Base-by-base conservation (phyloP, 2,888 invertebrate genomes). In the Dynastes grantii region DNA sequence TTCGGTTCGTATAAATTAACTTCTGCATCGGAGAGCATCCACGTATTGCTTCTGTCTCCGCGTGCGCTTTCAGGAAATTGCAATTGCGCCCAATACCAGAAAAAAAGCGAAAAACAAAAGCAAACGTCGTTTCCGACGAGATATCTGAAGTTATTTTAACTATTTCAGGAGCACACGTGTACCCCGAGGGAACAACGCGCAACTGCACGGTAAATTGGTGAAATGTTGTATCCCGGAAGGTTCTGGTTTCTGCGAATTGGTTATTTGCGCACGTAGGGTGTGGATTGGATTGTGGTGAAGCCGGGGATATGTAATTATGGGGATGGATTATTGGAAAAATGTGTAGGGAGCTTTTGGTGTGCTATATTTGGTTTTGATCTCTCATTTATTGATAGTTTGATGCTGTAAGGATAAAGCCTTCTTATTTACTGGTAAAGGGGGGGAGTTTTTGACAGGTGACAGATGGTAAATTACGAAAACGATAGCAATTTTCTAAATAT, bases 61-160 rank as follows among this genome's bases (percentile, higher is more conserved):
- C n/a, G 8, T 22, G 16, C 55, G 55, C 16, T 58, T 22, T 58
- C 22, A 22, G 16, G 22, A 58, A 58, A 58, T 58, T 58, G 55
- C 55, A 58, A 58, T 22, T 16, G 16, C 55, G 27, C 13, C 9
- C 45, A 45, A 11, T 8, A 45, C 9, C 8, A 45, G 11, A 45
- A 45, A 45, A 45, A 45, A 11, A 45, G 45, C 9, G 11, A 8
- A 45, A 11, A 45, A 11, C 8, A 16, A 22, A 58, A 58, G n/a
- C 5, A 58, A 58, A 58, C 55, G 6, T 58, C 63, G 63, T 65
- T 65, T 65, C 37, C 40, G 37, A 55, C 32, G 40, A 5, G 32
- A 55, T 71, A 55, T 71, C 55, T 55, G 37, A 9, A 71, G 71
- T 71, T 71, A 71, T 71, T 71, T 71, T 55, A 71, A 71, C 55